phyloP scores from a whole-genome alignment of 2,113 vertebrate species.

The Aleadryas rufinucha region DNA sequence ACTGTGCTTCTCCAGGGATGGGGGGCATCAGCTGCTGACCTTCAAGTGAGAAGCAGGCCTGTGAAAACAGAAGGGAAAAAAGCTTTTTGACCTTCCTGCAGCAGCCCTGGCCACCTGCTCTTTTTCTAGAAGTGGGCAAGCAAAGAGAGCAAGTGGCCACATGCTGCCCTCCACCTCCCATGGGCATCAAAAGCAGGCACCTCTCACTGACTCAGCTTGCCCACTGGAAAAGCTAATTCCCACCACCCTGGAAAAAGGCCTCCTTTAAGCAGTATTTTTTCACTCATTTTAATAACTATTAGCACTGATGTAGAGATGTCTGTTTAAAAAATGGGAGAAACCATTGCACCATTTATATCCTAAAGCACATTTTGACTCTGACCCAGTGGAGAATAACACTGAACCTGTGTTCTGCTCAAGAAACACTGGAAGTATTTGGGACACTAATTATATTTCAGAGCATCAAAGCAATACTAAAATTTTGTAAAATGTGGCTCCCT shows the following conservation, averaged over 20 bases:
- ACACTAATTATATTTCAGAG: not conserved
- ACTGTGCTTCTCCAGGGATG: not conserved
- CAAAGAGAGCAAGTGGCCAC: accelerated
- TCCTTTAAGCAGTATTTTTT: not conserved
- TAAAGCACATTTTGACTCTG: not conserved
- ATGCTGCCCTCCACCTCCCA: not conserved
- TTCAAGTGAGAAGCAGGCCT: not conserved
- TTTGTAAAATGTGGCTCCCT: conserved; percentile 17
- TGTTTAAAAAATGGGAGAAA: not conserved
- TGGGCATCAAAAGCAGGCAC: not conserved
- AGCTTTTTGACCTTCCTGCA: not conserved
- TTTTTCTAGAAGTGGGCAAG: not conserved
- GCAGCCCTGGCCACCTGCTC: not conserved
- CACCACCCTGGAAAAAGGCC: not conserved
- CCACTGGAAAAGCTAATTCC: not conserved
- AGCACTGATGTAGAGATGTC: not conserved
- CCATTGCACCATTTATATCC: not conserved
- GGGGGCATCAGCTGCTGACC: not conserved
- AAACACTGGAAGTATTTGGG: not conserved
- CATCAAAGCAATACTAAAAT: not conserved
- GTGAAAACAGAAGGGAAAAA: not conserved
- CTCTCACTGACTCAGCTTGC: not conserved
- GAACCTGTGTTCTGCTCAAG: not conserved
- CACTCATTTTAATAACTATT: not conserved
- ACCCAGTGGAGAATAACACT: not conserved